phyloP scores from a whole-genome alignment of 2,797 vertebrate species.

The Trachops cirrhosus region DNA sequence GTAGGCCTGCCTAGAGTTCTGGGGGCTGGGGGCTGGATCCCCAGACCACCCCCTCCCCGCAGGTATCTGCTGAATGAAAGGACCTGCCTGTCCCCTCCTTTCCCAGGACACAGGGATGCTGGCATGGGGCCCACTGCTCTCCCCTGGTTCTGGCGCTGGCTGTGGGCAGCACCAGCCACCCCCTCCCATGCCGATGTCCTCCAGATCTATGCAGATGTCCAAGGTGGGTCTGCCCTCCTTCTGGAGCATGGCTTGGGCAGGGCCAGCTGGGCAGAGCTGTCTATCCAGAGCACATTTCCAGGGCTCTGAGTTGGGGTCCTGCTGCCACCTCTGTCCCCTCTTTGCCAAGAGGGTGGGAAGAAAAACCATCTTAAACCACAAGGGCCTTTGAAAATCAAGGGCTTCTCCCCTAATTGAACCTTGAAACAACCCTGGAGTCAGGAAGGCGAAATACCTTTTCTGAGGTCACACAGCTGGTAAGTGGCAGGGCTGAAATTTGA shows the following conservation, averaged over 20 bases:
- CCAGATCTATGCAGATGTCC: conserved; percentile 13
- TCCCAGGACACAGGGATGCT: conserved; percentile 58
- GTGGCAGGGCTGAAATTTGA: not conserved
- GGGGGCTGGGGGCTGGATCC: not conserved
- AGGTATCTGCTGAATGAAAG: not conserved
- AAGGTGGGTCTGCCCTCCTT: conserved; percentile 40
- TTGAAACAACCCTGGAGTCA: not conserved
- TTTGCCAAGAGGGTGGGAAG: not conserved
- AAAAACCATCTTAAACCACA: not conserved
- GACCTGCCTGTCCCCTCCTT: not conserved
- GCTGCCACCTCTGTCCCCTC: not conserved
- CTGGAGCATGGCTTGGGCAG: not conserved
- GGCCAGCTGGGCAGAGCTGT: not conserved
- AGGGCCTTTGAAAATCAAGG: not conserved
- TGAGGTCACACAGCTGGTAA: not conserved
- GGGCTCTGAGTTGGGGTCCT: not conserved
- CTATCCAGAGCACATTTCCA: not conserved
- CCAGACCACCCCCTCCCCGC: not conserved
- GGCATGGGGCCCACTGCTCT: not conserved
- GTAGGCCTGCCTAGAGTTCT: not conserved
- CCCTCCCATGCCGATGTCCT: conserved; percentile 52
- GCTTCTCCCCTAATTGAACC: not conserved
- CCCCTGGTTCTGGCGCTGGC: conserved; percentile 52
- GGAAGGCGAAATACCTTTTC: not conserved
- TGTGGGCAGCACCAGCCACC: not conserved